Evolutionary conservation across 2,888 invertebrate species (phyloP), one percentile per base, ranked within the genome.

Genomic region (Agrilus biguttatus): DNA sequence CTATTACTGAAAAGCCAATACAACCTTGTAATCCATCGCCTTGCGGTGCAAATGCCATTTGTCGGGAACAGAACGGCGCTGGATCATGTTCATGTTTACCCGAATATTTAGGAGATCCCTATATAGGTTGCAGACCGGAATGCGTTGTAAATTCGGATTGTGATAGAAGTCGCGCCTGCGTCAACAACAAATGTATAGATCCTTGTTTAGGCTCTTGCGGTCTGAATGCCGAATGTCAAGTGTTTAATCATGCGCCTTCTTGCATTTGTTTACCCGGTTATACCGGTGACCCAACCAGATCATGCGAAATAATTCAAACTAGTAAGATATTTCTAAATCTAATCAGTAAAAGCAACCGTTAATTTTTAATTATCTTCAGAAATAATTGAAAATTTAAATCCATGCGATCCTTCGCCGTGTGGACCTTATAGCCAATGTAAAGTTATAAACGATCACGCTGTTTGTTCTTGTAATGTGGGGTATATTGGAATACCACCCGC

Each of bases 101-200:
- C 14, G 77, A 74, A 52, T 80, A 77, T 56, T 71, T 72, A 42
- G 80, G 80, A 33, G 73, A 77, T 57, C 80, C 81, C 28, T 75
- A 75, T 53, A 71, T 72, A 23, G 74, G 75, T 45, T 80, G 83
- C 60, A 68, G 79, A 47, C 79, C 80, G 2, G 80, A 81, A 62
- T 82, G 81, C 58, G 70, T 75, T 12, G 70, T 74, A 40, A 80
- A 77, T 57, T 70, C 77, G 2, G 80, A 82, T 53, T 83, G 83
- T 55, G 63, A 71, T 37, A 66, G 69, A 44, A 73, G 72, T 41
- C 72, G 72, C 53, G 77, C 81, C 17, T 83, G 83, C 54, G 71
- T 74, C 43, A 80, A 79, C 60, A 78, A 78, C 55, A 74, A 76
- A 55, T 82, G 82, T 52, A 58, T 69, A 37, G 72, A 77, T 57